phyloP scores from a whole-genome alignment of 2,113 vertebrate species.

The Sylvilagus bachmani region DNA sequence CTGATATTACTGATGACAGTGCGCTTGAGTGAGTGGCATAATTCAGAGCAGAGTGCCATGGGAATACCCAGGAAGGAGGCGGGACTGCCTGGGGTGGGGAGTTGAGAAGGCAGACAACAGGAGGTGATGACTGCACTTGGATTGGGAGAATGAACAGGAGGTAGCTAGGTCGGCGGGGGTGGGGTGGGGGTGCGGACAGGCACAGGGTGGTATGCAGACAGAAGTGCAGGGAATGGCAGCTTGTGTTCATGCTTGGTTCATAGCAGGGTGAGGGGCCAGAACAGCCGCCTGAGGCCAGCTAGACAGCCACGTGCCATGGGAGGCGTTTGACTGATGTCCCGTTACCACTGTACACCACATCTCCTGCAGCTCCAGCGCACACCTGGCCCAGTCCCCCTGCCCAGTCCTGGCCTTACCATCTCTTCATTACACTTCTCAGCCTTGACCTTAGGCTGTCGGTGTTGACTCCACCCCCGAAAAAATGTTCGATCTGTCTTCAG shows the following conservation, averaged over 20 bases:
- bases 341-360: fast-evolving
- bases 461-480: not conserved
- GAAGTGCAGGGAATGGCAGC: not conserved
- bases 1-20: fast-evolving
- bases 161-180: not conserved
- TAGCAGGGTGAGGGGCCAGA: not conserved
- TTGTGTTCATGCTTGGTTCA: fast-evolving
- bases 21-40: not conserved
- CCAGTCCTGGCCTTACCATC: not conserved
- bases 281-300: not conserved
- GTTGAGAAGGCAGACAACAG: not conserved
- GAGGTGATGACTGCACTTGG: not conserved
- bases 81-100: not conserved
- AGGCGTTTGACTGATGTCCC: not conserved
- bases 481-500: no score
- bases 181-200: not conserved
- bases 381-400: not conserved
- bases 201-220: not conserved
- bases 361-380: not conserved
- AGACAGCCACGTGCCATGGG: not conserved
- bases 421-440: not conserved
- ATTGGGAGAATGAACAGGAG: not conserved
- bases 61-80: not conserved
- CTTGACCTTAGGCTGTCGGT: not conserved
- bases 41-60: fast-evolving